phyloP scores from a whole-genome alignment of 2,888 invertebrate species.

The Eupithecia vulgata region DNA sequence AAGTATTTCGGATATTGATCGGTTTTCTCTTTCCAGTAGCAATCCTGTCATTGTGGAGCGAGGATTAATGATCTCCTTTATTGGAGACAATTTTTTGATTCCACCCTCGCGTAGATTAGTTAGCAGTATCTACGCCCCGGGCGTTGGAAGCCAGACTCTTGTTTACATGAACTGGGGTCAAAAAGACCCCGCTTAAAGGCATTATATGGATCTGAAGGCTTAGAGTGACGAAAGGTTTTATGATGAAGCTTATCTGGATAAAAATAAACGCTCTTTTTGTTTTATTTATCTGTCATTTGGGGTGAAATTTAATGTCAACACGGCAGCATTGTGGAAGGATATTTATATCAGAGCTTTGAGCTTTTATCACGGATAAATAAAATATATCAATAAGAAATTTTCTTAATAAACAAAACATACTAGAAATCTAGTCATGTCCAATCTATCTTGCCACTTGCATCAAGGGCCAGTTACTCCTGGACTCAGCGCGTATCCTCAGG shows the following conservation, averaged over 20 bases:
- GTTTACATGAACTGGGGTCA: slow-evolving; percentile 74
- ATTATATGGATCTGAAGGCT: slow-evolving; percentile 66
- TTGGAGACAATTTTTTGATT: slow-evolving; percentile 63
- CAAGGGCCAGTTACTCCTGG: too few relatives aligned
- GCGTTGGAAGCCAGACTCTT: slow-evolving; percentile 72
- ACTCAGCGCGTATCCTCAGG: too few relatives aligned
- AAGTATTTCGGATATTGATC: slow-evolving; percentile 64
- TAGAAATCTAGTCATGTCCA: too few relatives aligned
- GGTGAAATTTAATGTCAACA: slow-evolving; percentile 6
- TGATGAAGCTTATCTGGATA: slow-evolving; percentile 42
- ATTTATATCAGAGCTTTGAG: not conserved
- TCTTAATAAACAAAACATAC: too few relatives aligned
- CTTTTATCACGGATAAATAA: not conserved
- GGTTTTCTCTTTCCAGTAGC: slow-evolving; percentile 60
- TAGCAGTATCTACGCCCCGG: slow-evolving; percentile 40
- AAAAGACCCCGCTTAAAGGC: slow-evolving; percentile 70
- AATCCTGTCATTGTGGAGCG: slow-evolving; percentile 55
- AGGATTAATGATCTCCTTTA: slow-evolving; percentile 89
- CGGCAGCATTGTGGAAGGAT: not conserved
- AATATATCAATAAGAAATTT: too few relatives aligned
- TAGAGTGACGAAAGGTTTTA: slow-evolving; percentile 51
- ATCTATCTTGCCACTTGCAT: too few relatives aligned
- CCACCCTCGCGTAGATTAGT: slow-evolving; percentile 46
- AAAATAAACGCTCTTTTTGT: slow-evolving; percentile 33
- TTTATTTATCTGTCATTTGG: slow-evolving; percentile 6